These are phyloP conservation scores for Peromyscus melanophrys DNA, from an alignment of 2,797 vertebrate genomes.

Conservation along the genomic window DNA sequence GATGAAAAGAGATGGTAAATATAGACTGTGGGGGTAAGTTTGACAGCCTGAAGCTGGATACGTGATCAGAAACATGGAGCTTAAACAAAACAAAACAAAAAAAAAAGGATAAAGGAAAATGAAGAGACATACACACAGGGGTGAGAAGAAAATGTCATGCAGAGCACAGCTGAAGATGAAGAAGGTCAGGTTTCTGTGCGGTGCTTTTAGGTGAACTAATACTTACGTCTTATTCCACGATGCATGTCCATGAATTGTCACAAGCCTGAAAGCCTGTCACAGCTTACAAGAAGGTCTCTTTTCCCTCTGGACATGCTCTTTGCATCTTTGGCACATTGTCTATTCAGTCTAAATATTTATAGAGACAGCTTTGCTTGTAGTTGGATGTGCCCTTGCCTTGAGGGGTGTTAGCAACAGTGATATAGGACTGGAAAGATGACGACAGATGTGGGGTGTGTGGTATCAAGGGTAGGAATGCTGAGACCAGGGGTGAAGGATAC, in stretches of 20 bases:
- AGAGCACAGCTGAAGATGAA: background rate
- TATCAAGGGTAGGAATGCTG: background rate
- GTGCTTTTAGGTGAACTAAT: slow-evolving; percentile 48
- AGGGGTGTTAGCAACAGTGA: slow-evolving; percentile 63
- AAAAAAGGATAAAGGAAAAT: background rate
- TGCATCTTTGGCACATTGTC: slow-evolving; percentile 80
- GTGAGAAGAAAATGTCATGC: background rate
- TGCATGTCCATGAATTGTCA: slow-evolving; percentile 64
- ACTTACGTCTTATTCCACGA: slow-evolving; percentile 56
- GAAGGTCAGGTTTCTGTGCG: slow-evolving; percentile 10
- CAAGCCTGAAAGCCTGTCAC: background rate
- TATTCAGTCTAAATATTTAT: slow-evolving; percentile 89
- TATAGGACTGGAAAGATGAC: slow-evolving; percentile 16
- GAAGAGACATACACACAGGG: background rate
- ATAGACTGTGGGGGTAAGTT: background rate
- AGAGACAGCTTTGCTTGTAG: slow-evolving; percentile 78
- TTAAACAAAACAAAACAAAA: background rate
- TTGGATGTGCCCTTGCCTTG: slow-evolving; percentile 37
- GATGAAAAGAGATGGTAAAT: background rate
- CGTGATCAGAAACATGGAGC: background rate
- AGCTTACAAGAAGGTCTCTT: slow-evolving; percentile 61
- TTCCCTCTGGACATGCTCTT: slow-evolving; percentile 69
- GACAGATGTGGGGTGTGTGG: background rate
- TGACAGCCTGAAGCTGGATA: background rate
- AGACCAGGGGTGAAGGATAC: background rate